Conservation (phyloP, 1,140 invertebrate species). For the Panulirus ornatus region DNA sequence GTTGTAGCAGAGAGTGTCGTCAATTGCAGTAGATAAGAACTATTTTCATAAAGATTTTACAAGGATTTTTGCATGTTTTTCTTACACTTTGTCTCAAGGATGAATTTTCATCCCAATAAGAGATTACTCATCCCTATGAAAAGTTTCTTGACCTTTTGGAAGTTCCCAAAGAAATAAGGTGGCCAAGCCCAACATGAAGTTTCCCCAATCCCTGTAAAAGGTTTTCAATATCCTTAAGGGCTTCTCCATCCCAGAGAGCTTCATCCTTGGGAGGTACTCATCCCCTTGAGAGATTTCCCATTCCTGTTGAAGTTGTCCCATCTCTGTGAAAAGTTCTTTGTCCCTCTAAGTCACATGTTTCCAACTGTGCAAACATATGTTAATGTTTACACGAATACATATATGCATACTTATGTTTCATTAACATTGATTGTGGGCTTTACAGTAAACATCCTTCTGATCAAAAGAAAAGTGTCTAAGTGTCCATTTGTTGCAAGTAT, state of each 20-base stretch:
- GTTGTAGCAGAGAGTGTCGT: background rate
- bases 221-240: no score
- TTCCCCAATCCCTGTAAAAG: no score
- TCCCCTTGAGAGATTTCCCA: background rate
- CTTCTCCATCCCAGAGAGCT: no score
- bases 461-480: no score
- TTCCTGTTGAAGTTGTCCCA: background rate
- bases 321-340: background rate
- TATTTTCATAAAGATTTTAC: constrained; percentile 51
- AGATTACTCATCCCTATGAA: background rate
- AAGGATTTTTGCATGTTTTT: constrained; percentile 33
- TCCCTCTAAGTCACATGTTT: background rate
- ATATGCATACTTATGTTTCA: no score
- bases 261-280: background rate
- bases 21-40: constrained; percentile 33
- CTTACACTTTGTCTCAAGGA: background rate
- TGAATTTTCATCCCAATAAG: background rate
- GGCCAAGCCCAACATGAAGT: no score
- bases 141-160: no score
- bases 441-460: background rate
- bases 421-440: background rate
- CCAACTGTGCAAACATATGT: background rate
- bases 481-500: no score
- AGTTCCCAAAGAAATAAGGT: no score
- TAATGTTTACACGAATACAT: background rate